Conservation (phyloP, 2,113 vertebrate species). For the Emydura subglobosa region DNA sequence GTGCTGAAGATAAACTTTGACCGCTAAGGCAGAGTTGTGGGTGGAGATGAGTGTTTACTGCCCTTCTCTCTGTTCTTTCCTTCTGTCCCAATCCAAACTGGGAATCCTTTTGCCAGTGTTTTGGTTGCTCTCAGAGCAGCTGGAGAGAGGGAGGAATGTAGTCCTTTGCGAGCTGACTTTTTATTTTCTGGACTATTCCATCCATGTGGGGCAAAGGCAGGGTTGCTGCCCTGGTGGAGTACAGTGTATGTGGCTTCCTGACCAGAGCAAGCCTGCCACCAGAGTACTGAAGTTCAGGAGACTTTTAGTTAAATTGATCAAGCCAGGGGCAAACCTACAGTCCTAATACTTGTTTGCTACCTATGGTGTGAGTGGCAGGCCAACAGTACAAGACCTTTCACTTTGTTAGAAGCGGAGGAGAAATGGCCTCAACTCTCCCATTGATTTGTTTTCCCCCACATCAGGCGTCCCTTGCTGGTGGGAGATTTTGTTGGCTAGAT, state of each 20-base stretch:
- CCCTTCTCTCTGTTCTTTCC: slow-evolving; percentile 3
- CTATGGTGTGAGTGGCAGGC: background rate
- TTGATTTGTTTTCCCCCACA: background rate
- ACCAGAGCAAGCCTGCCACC: background rate
- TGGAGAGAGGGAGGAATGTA: background rate
- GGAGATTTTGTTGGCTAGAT: background rate
- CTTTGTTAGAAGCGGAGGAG: background rate
- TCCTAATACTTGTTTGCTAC: background rate
- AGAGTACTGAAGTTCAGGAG: background rate
- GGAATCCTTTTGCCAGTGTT: background rate
- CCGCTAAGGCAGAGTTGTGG: background rate
- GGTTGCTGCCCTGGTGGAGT: accelerated
- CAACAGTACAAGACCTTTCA: background rate
- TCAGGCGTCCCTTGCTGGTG: background rate
- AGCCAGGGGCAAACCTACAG: background rate
- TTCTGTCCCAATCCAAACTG: background rate
- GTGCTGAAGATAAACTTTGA: background rate
- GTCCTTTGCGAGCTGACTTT: background rate
- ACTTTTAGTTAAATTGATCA: background rate
- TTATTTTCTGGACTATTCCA: background rate
- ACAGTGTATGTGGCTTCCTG: background rate
- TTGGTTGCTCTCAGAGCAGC: background rate
- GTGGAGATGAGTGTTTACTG: background rate
- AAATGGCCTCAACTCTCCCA: background rate
- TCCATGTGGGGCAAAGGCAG: background rate